Base-by-base conservation (phyloP, 2,888 invertebrate species). In the Siphlonurus alternatus region DNA sequence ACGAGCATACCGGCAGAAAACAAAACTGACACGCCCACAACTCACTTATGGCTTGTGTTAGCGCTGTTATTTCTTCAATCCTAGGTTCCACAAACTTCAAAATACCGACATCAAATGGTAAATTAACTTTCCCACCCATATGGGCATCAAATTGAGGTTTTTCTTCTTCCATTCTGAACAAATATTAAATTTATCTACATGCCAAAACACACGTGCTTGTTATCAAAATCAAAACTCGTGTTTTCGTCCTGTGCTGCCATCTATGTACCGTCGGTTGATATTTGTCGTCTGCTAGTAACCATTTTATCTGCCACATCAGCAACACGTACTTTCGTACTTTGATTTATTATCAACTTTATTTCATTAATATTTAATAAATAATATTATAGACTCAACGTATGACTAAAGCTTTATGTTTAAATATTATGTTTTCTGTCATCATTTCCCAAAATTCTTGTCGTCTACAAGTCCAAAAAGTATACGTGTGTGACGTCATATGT, bases 1-100 rank as follows among this genome's bases (percentile, higher is more conserved):
- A n/a, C n/a, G n/a, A n/a, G n/a, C n/a, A n/a, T n/a, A n/a, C n/a
- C n/a, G n/a, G n/a, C n/a, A n/a, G n/a, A n/a, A n/a, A n/a, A n/a
- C n/a, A n/a, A n/a, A n/a, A n/a, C n/a, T n/a, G n/a, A n/a, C n/a
- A n/a, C n/a, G n/a, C 59, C 38, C 2, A 61, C 38, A 59, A 61
- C 64, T 78, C 78, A 71, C 83, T 78, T 65, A 89, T 80, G 62
- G 83, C 81, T 69, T 83, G 80, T 59, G 85, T 81, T 77, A 91
- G 80, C 19, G 83, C 80, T 67, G 84, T 81, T 62, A 91, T 86
- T 81, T 91, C 91, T 68, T 82, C 78, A 63, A 85, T 80, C 70
- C 87, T 80, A 5, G 85, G 81, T 15, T 84, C 79, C 25, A 85
- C 81, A 74, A 88, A 86, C 71, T 81, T 83, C 69, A 84, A 72